Percentiles rank a stretch among this genome's conserved stretches.
These are phyloP conservation scores for Andinoacara biseriatus DNA, from an alignment of 2,113 vertebrate species.

Conservation along the genomic window DNA sequence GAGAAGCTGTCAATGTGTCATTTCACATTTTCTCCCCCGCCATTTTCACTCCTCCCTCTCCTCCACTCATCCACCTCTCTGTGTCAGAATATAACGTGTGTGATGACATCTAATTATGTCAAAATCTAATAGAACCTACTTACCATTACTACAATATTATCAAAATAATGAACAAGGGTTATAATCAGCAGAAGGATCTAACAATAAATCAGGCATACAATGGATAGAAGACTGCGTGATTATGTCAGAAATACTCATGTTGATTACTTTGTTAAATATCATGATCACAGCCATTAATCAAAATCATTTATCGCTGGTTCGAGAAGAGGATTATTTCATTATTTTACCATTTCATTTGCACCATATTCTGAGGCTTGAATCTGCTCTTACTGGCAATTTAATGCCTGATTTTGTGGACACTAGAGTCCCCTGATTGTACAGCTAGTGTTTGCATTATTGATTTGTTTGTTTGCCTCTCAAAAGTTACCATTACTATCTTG, in stretches of 20 bases:
- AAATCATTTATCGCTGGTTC: slow-evolving; percentile 24
- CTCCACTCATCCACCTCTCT: background rate
- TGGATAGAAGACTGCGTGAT: background rate
- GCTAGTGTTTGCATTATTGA: slow-evolving; percentile 9
- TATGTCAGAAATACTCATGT: slow-evolving; percentile 34
- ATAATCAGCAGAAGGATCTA: slow-evolving; percentile 38
- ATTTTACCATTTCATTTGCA: background rate
- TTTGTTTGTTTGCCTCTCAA: slow-evolving; percentile 9
- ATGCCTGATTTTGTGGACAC: background rate
- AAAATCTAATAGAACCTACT: slow-evolving; percentile 27
- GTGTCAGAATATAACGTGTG: slow-evolving; percentile 4
- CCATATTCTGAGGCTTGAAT: background rate
- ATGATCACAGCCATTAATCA: slow-evolving; percentile 15
- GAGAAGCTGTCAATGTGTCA: slow-evolving; percentile 59
- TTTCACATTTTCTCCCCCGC: slow-evolving; percentile 13
- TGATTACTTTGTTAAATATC: slow-evolving; percentile 48
- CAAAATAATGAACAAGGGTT: slow-evolving; percentile 32
- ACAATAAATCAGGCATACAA: slow-evolving; percentile 39
- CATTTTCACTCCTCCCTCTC: background rate
- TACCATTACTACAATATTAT: slow-evolving; percentile 18
- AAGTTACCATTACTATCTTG: slow-evolving; percentile 11
- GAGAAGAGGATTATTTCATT: background rate
- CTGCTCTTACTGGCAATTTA: background rate
- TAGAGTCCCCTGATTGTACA: background rate
- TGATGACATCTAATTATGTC: slow-evolving; percentile 28